Percentiles rank a stretch among this genome's conserved stretches.
phyloP scores from a whole-genome alignment of 2,888 invertebrate species.

The Drosophila kanekoi region DNA sequence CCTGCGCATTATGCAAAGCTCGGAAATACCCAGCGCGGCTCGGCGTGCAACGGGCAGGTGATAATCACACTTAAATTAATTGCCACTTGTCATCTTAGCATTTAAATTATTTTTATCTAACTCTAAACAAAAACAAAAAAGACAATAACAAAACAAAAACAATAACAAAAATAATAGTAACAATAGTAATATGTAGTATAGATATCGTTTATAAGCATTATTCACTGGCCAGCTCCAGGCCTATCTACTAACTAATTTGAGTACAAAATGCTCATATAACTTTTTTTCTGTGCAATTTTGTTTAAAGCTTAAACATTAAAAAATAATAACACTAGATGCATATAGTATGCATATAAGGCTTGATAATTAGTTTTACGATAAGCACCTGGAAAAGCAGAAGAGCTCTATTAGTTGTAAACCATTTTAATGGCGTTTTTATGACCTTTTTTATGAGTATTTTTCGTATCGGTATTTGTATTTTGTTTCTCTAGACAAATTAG shows the following conservation, averaged over 20 bases:
- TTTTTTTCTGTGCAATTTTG: slow-evolving; percentile 66
- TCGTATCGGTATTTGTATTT: slow-evolving; percentile 33
- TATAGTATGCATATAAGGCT: slow-evolving; percentile 9
- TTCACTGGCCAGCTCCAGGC: slow-evolving; percentile 11
- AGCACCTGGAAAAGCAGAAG: slow-evolving; percentile 58
- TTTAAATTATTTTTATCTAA: slow-evolving; percentile 78
- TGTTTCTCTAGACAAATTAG: slow-evolving; percentile 58
- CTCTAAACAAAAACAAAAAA: slow-evolving; percentile 44
- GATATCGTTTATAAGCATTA: slow-evolving; percentile 35
- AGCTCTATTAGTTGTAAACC: slow-evolving; percentile 70
- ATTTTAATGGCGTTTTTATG: slow-evolving; percentile 51
- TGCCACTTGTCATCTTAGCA: slow-evolving; percentile 81
- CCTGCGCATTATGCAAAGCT: slow-evolving; percentile 58
- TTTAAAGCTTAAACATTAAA: slow-evolving; percentile 47
- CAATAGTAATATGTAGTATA: slow-evolving; percentile 32
- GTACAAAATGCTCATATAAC: slow-evolving; percentile 41
- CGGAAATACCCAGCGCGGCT: slow-evolving; percentile 66
- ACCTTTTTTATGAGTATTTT: slow-evolving; percentile 58
- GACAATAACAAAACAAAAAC: slow-evolving; percentile 25
- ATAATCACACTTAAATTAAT: slow-evolving; percentile 81
- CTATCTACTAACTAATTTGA: slow-evolving; percentile 50
- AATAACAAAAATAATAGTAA: slow-evolving; percentile 16
- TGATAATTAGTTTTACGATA: slow-evolving; percentile 69
- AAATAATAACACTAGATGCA: slow-evolving; percentile 27
- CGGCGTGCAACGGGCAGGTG: slow-evolving; percentile 72